Conservation (phyloP, 2,888 invertebrate species). For the Acanthoscelides obtectus region DNA sequence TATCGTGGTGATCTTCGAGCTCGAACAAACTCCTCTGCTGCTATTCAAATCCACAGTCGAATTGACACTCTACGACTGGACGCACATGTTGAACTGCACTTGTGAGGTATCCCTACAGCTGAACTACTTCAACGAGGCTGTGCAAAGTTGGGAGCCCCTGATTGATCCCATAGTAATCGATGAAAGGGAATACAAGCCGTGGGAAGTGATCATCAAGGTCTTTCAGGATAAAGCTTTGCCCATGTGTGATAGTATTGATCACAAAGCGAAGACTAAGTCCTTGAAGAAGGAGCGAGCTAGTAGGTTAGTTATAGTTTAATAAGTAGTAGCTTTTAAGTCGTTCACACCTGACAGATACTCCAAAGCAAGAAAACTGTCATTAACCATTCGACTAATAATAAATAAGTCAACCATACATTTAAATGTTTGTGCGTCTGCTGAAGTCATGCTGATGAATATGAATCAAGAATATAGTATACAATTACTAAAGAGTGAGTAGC, state of each 20-base stretch:
- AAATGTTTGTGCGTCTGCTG: too few species aligned
- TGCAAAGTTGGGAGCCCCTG: constrained; percentile 74
- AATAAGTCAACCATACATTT: too few species aligned
- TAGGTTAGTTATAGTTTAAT: constrained; percentile 11
- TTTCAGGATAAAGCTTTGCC: constrained; percentile 49
- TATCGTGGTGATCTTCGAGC: constrained; percentile 59
- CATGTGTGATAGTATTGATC: constrained; percentile 35
- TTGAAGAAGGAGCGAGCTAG: constrained; percentile 28
- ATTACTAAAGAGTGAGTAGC: too few species aligned
- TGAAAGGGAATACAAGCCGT: constrained; percentile 65
- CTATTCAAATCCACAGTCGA: constrained; percentile 55
- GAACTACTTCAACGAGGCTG: constrained; percentile 44
- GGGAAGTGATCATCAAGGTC: constrained; percentile 65
- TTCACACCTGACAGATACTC: too few species aligned
- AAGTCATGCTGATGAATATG: too few species aligned
- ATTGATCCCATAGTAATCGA: constrained; percentile 68
- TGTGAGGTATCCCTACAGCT: constrained; percentile 49
- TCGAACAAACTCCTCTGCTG: constrained; percentile 57
- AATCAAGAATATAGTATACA: too few species aligned
- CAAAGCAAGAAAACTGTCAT: too few species aligned
- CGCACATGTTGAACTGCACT: constrained; percentile 46
- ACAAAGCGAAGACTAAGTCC: constrained; percentile 27
- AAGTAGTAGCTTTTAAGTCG: too few species aligned
- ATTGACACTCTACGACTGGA: constrained; percentile 63
- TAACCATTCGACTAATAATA: too few species aligned